Evolutionary conservation across 2,888 invertebrate species (phyloP), one percentile per base, ranked within the genome.

Genomic region (Acrocyrtus sp.): DNA sequence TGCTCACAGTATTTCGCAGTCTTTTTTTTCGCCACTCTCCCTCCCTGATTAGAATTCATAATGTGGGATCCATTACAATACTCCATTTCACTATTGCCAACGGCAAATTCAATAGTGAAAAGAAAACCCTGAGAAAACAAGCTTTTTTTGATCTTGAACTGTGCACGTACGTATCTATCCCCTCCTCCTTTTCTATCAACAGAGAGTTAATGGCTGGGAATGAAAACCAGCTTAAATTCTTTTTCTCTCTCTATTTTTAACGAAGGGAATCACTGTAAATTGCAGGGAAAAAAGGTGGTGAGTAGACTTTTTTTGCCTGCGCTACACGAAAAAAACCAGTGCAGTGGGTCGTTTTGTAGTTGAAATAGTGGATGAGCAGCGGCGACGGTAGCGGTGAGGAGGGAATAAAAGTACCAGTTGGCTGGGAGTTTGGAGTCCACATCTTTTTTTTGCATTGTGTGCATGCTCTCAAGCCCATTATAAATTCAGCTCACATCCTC

Each of bases 401-500:
- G n/a, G n/a, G n/a, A n/a, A n/a, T n/a, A n/a, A n/a, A n/a, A n/a
- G n/a, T n/a, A n/a, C n/a, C n/a, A n/a, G n/a, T n/a, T n/a, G n/a
- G n/a, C n/a, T n/a, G n/a, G n/a, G n/a, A n/a, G n/a, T n/a, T n/a
- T n/a, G n/a, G n/a, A n/a, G n/a, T n/a, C n/a, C n/a, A n/a, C n/a
- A n/a, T n/a, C n/a, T n/a, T n/a, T n/a, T n/a, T n/a, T n/a, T n/a
- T n/a, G n/a, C n/a, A n/a, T n/a, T n/a, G n/a, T n/a, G n/a, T 34
- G 34, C 34, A 34, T 34, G 34, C 34, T 5, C 34, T 8, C 34
- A 34, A 34, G 34, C 34, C 12, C 34, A 34, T 78, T 78, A 78
- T 54, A 22, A 63, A 78, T 78, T 76, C 78, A 68, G 62, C 74
- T 78, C 78, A 78, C 74, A 76, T 73, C 65, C 19, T 43, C 48